Percentiles rank a stretch among this genome's conserved stretches.
Evolutionary conservation across 2,888 invertebrate genomes (phyloP).

Genomic region (Hyalella azteca): DNA sequence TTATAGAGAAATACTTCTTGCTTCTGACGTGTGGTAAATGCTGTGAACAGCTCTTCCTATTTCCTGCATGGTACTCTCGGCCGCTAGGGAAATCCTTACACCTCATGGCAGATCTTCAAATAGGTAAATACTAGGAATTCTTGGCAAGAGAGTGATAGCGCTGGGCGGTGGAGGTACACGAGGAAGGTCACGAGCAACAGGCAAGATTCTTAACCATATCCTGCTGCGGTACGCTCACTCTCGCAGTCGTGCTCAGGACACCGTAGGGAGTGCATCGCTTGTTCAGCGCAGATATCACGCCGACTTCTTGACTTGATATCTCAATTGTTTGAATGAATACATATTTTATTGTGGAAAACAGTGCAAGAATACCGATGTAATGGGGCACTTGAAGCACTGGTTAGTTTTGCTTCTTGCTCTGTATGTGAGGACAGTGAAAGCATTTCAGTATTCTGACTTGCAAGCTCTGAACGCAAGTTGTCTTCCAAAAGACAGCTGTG

Average conservation of each 20-base stretch:
- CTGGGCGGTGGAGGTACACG: neutral
- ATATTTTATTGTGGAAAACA: neutral
- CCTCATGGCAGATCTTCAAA: too few relatives aligned
- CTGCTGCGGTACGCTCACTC: slow-evolving; percentile 14
- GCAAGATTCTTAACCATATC: slow-evolving; percentile 4
- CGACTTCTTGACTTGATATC: neutral
- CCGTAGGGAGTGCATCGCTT: neutral
- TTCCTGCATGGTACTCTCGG: too few relatives aligned
- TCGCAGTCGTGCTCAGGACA: neutral
- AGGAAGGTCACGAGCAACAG: slow-evolving; percentile 17
- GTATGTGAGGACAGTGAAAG: neutral
- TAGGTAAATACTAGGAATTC: neutral
- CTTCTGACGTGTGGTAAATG: too few relatives aligned
- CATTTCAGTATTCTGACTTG: slow-evolving; percentile 37
- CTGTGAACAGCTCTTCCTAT: too few relatives aligned
- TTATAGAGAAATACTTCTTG: too few relatives aligned
- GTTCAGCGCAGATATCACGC: neutral
- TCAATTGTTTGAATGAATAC: neutral
- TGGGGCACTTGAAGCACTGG: neutral
- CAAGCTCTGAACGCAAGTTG: slow-evolving; percentile 40
- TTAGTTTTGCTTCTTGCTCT: neutral
- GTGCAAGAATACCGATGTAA: neutral
- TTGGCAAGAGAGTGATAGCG: slow-evolving; percentile 6
- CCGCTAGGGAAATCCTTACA: too few relatives aligned
- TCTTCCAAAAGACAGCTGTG: slow-evolving; percentile 44